Base-by-base conservation (phyloP, 2,797 vertebrate genomes). In the Pteropus rufus region DNA sequence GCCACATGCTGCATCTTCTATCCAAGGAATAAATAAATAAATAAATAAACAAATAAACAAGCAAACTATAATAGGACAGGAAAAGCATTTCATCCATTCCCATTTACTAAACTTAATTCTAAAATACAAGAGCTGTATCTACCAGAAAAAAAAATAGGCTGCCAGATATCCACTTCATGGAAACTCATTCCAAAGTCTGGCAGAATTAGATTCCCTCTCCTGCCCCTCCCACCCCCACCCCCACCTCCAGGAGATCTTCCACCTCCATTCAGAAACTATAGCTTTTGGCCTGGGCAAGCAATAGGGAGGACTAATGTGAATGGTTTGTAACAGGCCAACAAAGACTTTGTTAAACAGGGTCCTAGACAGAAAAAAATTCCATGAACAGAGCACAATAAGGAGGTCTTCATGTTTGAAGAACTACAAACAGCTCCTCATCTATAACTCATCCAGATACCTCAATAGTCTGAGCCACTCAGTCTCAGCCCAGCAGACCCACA, bases 361-460 rank as follows among this genome's bases (percentile, higher is more conserved):
- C 52, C 36, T 34, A 54, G 26, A 62, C 5, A 36, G 24, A 49
- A 94, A 96, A 96, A 94, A 18, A 12, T 41, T 91, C 54, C 52
- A 24, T 10, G 12, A 70, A n/a, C n/a, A 49, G 26, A 84, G n/a
- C n/a, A 70, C 8, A 88, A n/a, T 36, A 83, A 80, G 44, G 5
- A 88, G 9, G 34, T 70, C 12, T 91, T 91, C 83, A 91, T n/a
- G 77, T 39, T 73, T 44, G 65, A 87, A 92, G 44, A 92, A 82
- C 29, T 92, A 10, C 15, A 83, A 39, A 79, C 49, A 34, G 24
- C 60, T 86, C 62, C 84, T 89, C 31, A 49, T 90, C 73, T 81
- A 29, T 69, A 75, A 75, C 6, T 92, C 67, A 94, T 39, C 81
- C 34, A 12, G 58, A 79, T 31, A 64, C 7, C 56, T 69, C 54